Evolutionary conservation across 1,140 invertebrate species (phyloP), one percentile per base, ranked within the genome.

Genomic region (Leptoteleia sp.): DNA sequence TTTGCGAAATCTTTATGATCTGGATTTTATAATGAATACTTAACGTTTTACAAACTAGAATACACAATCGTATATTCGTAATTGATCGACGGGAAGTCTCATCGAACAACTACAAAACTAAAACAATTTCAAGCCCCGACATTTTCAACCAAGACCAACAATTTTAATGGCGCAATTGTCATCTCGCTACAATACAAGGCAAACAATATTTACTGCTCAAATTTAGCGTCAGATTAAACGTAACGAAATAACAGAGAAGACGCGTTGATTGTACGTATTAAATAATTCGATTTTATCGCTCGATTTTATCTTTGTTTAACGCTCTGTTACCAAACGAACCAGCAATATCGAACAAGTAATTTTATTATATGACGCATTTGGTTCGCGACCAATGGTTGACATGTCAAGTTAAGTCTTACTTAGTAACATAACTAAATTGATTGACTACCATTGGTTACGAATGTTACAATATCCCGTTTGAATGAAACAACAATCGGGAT

Each of bases 11-110:
- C 17, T 42, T 25, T 42, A 42, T 57, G 12, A 22, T 57, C 37
- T 17, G 12, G 11, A 42, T 57, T 57, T 42, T 17, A 12, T 42
- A 42, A 57, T 57, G 22, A 42, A 57, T 42, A 42, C 52, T 57
- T 42, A 42, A 13, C 22, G 12, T 29, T 55, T 37, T 11, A 22
- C 25, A 8, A 29, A 55, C 15, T 27, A 3, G 9, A 38, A 5
- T 9, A n/a, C n/a, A 16, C 13, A 19, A 47, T 50, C 29, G 16
- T 6, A 37, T 19, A 38, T 54, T 54, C 11, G 25, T 54, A 37
- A 54, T 54, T 54, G 11, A 54, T 50, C 47, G 8, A 9, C 29
- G 15, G 0, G 31, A 11, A 33, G 5, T 5, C 31, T 33, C 31
- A 33, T 33, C 11, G 31, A 27, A 22, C 13, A 15, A 12, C 29